phyloP scores from a whole-genome alignment of 2,113 vertebrate genomes.

The Elachura formosa region DNA sequence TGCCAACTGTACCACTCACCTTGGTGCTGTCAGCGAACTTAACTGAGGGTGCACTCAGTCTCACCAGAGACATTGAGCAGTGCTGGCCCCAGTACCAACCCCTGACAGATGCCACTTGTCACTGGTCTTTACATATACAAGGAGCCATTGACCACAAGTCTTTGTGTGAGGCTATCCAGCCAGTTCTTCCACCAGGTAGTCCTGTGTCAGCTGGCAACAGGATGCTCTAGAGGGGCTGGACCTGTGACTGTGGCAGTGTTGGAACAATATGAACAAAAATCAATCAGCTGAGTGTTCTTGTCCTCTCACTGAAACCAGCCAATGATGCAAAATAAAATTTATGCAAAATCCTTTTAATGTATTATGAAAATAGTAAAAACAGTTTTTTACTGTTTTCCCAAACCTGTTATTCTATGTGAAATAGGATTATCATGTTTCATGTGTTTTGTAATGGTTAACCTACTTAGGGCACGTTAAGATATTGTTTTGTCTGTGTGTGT shows the following conservation, averaged over 20 bases:
- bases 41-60: neutral
- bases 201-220: neutral
- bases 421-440: neutral
- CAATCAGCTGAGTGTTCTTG: neutral
- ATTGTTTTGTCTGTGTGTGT: neutral
- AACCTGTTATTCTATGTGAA: neutral
- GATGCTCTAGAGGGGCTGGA: neutral
- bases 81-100: neutral
- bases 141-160: neutral
- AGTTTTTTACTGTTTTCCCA: neutral
- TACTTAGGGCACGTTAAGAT: neutral
- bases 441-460: neutral
- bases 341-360: neutral
- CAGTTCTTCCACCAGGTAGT: neutral
- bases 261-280: neutral
- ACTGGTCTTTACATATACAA: neutral
- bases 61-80: neutral
- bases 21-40: neutral
- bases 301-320: neutral
- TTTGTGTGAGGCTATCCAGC: neutral
- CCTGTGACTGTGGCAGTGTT: neutral
- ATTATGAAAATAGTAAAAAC: neutral
- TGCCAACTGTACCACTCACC: neutral
- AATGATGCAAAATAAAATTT: neutral
- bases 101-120: neutral